Conservation (phyloP, 2,113 vertebrate genomes). For the Mungos mungo region DNA sequence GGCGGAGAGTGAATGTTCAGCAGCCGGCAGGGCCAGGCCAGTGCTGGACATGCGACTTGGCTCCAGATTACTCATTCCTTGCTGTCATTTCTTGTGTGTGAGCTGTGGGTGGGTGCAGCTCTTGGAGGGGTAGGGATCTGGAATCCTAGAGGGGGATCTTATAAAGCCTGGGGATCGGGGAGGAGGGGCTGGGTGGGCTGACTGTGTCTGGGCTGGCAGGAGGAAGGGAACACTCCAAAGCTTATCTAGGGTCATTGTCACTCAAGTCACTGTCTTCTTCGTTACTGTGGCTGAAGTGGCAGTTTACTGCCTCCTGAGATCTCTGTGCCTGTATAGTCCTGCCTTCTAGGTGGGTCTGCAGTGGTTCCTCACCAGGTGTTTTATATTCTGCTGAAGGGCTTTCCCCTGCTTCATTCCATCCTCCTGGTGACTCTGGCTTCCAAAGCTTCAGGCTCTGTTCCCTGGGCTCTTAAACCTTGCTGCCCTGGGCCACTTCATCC, state of each 20-base stretch:
- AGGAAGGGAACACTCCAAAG: background rate
- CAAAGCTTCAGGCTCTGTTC: background rate
- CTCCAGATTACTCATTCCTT: background rate
- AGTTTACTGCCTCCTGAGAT: background rate
- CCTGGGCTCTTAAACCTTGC: background rate
- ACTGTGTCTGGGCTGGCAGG: background rate
- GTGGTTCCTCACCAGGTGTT: background rate
- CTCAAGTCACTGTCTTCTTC: background rate
- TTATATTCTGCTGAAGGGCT: background rate
- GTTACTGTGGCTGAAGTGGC: background rate
- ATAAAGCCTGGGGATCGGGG: background rate
- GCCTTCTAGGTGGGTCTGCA: slow-evolving; percentile 48
- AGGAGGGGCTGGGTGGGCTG: background rate
- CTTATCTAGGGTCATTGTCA: background rate
- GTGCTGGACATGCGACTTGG: background rate
- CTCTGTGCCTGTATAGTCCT: slow-evolving; percentile 14
- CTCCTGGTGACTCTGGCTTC: background rate
- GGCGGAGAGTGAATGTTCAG: background rate
- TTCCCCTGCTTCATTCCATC: background rate
- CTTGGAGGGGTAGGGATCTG: background rate
- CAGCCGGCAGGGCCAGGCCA: background rate
- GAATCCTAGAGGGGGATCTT: background rate
- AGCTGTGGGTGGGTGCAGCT: background rate
- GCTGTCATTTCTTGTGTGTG: background rate
- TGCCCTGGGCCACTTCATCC: background rate